A percentile compares a stretch with the other conserved stretches of the same genome.
phyloP scores from a whole-genome alignment of 2,888 invertebrate genomes.

The Phengaris alcon region DNA sequence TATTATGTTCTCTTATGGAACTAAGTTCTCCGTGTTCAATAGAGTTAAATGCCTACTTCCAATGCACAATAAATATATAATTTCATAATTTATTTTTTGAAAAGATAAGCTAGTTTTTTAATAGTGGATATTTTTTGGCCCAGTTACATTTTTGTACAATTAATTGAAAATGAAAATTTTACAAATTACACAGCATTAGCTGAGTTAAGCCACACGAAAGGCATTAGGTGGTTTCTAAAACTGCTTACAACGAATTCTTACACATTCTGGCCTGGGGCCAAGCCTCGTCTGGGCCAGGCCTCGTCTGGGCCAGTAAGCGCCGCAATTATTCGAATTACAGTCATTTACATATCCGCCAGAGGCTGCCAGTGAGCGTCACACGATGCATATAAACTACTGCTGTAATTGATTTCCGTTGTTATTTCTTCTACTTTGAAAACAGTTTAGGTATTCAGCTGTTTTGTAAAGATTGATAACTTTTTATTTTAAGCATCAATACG shows the following conservation, averaged over 20 bases:
- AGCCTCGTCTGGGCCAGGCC: constrained; percentile 1
- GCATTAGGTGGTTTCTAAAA: constrained; percentile 24
- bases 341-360: constrained; percentile 31
- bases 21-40: too few relatives aligned
- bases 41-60: too few relatives aligned
- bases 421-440: not conserved
- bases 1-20: too few relatives aligned
- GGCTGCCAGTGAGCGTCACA: constrained; percentile 8
- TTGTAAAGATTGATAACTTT: not conserved
- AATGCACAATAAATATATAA: too few relatives aligned
- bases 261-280: constrained; percentile 23
- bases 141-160: not conserved
- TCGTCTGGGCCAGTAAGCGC: constrained; percentile 10
- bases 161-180: not conserved
- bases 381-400: not conserved
- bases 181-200: not conserved
- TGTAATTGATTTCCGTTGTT: constrained; percentile 3
- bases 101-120: too few relatives aligned
- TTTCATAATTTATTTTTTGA: too few relatives aligned
- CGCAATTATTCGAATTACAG: constrained; percentile 31
- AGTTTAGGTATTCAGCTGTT: not conserved
- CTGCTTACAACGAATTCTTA: constrained; percentile 24
- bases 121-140: not conserved
- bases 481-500: too few relatives aligned
- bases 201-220: constrained; percentile 17